A percentile compares a stretch with the other conserved stretches of the same genome.
These are phyloP conservation scores for Crossocerus cetratus DNA, from an alignment of 2,888 invertebrate species.

Conservation along the genomic window DNA sequence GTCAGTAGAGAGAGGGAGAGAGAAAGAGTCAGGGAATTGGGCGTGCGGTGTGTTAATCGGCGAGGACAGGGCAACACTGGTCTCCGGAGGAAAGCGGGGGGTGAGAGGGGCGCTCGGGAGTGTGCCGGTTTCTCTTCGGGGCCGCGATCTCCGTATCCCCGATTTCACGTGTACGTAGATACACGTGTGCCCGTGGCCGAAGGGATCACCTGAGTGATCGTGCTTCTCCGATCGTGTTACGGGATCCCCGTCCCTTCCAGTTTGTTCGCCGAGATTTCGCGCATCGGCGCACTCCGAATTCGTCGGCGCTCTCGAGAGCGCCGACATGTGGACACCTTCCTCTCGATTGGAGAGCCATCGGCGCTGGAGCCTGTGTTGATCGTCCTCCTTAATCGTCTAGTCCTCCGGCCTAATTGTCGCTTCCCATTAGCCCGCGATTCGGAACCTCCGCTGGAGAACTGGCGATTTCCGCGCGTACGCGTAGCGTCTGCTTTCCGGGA, in stretches of 20 bases:
- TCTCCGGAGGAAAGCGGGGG: slow-evolving; percentile 46
- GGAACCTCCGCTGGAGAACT: neutral
- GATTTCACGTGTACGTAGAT: slow-evolving; percentile 64
- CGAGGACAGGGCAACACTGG: slow-evolving; percentile 71
- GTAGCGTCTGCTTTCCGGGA: slow-evolving; percentile 15
- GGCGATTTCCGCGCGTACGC: neutral
- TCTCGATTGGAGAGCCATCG: slow-evolving; percentile 8
- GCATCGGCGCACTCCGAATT: slow-evolving; percentile 69
- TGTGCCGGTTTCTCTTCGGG: slow-evolving; percentile 49
- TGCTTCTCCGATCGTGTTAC: slow-evolving; percentile 67
- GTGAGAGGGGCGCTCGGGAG: slow-evolving; percentile 39
- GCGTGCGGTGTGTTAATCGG: slow-evolving; percentile 69
- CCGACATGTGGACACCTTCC: slow-evolving; percentile 47
- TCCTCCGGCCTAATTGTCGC: neutral
- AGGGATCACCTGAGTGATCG: slow-evolving; percentile 55
- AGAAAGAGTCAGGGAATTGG: slow-evolving; percentile 39
- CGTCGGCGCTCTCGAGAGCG: slow-evolving; percentile 41
- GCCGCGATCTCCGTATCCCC: slow-evolving; percentile 59
- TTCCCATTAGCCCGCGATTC: neutral
- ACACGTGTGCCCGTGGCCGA: slow-evolving; percentile 39
- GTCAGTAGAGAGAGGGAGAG: no score
- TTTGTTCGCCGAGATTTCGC: slow-evolving; percentile 72
- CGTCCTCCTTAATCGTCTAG: slow-evolving; percentile 25
- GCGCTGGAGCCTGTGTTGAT: slow-evolving; percentile 35
- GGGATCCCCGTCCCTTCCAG: slow-evolving; percentile 70